phyloP scores from a whole-genome alignment of 2,113 vertebrate species.

The Rhinogobius similis region DNA sequence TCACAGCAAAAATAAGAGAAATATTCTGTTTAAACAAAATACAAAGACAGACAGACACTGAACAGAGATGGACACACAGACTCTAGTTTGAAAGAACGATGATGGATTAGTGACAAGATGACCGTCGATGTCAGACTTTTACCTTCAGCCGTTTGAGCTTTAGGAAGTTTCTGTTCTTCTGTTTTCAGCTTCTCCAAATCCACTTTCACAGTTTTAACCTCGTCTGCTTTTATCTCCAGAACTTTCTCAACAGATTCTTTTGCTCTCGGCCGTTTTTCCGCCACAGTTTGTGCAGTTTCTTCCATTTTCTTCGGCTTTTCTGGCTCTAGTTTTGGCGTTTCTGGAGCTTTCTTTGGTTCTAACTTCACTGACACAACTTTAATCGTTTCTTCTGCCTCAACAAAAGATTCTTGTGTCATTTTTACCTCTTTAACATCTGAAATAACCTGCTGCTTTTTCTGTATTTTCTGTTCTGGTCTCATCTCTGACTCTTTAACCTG shows the following conservation, averaged over 20 bases:
- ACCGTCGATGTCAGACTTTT: not conserved
- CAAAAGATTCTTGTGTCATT: not conserved
- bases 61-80: not conserved
- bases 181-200: not conserved
- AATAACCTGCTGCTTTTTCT: not conserved
- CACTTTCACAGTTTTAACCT: not conserved
- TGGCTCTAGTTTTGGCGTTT: not conserved
- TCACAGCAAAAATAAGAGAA: not conserved
- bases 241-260: not conserved
- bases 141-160: slow-evolving; percentile 1
- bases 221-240: too few species aligned
- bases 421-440: not conserved
- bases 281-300: not conserved
- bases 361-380: not conserved
- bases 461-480: not conserved
- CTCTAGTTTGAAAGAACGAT: not conserved
- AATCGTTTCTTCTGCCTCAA: not conserved
- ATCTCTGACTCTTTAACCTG: not conserved
- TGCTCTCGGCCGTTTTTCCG: too few species aligned
- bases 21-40: not conserved
- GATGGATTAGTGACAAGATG: not conserved
- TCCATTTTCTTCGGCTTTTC: not conserved
- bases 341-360: not conserved
- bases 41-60: not conserved
- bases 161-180: not conserved